These are phyloP conservation scores for Cryptophagus acutangulus DNA, from an alignment of 2,888 invertebrate genomes.

Conservation along the genomic window DNA sequence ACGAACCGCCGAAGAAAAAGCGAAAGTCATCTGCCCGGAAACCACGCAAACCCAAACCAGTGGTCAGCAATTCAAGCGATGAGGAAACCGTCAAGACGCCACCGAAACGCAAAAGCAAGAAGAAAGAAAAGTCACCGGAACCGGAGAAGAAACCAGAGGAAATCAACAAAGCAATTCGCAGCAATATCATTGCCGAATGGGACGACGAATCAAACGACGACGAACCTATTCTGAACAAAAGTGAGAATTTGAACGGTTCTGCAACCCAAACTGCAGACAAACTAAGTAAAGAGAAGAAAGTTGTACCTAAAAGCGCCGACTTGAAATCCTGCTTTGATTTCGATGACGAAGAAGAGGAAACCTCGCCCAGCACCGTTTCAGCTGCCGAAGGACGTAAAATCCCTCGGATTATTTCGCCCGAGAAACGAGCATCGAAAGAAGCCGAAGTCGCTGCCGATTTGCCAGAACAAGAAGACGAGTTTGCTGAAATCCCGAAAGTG, in stretches of 20 bases:
- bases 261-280: conserved; percentile 2
- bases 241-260: conserved; percentile 11
- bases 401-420: conserved; percentile 53
- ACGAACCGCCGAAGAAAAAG: conserved; percentile 20
- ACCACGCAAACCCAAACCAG: conserved; percentile 12
- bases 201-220: conserved; percentile 56
- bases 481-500: background rate
- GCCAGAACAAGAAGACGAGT: no score
- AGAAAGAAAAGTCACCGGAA: conserved; percentile 19
- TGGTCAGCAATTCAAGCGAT: conserved; percentile 16
- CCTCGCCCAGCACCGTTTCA: conserved; percentile 45
- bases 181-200: conserved; percentile 67
- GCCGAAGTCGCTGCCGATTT: no score
- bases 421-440: conserved; percentile 45
- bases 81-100: conserved; percentile 21
- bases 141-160: conserved; percentile 18
- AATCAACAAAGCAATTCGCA: conserved; percentile 51
- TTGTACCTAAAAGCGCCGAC: conserved; percentile 38
- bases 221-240: background rate
- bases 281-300: conserved; percentile 6
- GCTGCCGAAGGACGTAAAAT: conserved; percentile 57
- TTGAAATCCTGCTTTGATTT: conserved; percentile 67
- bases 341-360: conserved; percentile 67
- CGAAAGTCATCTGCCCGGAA: conserved; percentile 17
- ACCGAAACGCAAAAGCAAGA: conserved; percentile 23